Base-by-base conservation (phyloP, 1,140 invertebrate genomes). In the Elymnias hypermnestra region DNA sequence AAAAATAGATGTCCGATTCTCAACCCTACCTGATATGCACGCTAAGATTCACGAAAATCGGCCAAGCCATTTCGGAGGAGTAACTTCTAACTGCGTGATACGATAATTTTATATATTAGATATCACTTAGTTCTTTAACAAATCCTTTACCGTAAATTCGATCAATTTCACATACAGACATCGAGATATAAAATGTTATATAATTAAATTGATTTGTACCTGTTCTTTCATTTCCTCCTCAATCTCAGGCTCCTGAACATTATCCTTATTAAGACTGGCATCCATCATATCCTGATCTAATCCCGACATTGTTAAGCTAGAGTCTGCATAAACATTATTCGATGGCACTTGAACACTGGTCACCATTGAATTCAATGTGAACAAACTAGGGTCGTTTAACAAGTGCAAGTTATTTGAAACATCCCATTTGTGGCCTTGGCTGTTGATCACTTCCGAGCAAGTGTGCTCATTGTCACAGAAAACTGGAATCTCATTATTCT, bases 381-480 rank as follows among this genome's bases (percentile, higher is more conserved):
- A 78, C n/a, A 85, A 22, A 54, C 72, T 82, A 0, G 88, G 88
- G 37, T 89, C 87, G 33, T 87, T 87, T 15, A 89, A 69, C 41
- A 89, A 74, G 28, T 89, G 88, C 17, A 88, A 63, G 47, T 89
- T 89, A 35, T 90, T 89, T 0, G 87, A 87, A 6, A 90, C 81
- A 44, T 89, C 89, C 89, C 89, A 90, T 7, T 87, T 86, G 66
- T 89, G 87, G 0, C 89, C 89, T 57, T 89, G 88, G 14, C 84
- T 73, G 47, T 88, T 63, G 0, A 88, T 54, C 5, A 87, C 73
- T 18, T 88, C 82, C 0, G 75, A 72, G 46, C 89, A 90, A 0
- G 77, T 79, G 15, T 81, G 72, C n/a, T 72, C 72, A 31, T 87
- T 85, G 19, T 86, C 84, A 21, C 72, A 72, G 36, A 67, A 83